Evolutionary conservation across 2,888 invertebrate genomes (phyloP).

Genomic region (Tillus elongatus): DNA sequence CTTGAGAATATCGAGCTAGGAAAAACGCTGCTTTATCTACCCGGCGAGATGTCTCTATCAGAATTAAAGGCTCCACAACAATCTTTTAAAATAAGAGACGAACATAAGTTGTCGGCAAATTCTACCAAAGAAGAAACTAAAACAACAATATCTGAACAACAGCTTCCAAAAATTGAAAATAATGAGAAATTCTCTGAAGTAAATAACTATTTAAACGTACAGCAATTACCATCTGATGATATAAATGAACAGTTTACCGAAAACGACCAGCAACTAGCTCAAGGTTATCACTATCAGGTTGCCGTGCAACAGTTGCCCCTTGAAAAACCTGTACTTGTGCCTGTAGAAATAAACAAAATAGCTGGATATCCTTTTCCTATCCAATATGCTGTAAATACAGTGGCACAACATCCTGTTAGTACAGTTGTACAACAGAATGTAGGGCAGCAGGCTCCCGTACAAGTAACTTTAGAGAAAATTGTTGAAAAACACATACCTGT

Average conservation of each 20-base stretch:
- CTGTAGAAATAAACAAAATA: constrained; percentile 42
- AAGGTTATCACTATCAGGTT: constrained; percentile 24
- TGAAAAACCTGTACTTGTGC: constrained; percentile 38
- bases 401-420: no score
- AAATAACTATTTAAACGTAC: constrained; percentile 16
- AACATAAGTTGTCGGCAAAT: constrained; percentile 29
- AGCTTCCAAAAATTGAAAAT: constrained; percentile 16
- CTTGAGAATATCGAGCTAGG: constrained; percentile 42
- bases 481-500: constrained; percentile 31
- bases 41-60: no score
- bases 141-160: constrained; percentile 18
- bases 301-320: constrained; percentile 29
- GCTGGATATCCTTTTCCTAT: constrained; percentile 33
- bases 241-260: constrained; percentile 20
- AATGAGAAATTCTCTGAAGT: constrained; percentile 16
- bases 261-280: constrained; percentile 25
- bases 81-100: no score
- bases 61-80: no score
- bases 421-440: constrained; percentile 31
- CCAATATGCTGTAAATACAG: constrained; percentile 41
- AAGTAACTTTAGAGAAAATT: constrained; percentile 31
- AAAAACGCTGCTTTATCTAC: constrained; percentile 34
- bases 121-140: constrained; percentile 19
- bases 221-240: constrained; percentile 17
- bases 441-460: constrained; percentile 17